A percentile compares a stretch with the other conserved stretches of the same genome.
These are phyloP conservation scores for Elachura formosa DNA, from an alignment of 2,113 vertebrate species.

Conservation along the genomic window DNA sequence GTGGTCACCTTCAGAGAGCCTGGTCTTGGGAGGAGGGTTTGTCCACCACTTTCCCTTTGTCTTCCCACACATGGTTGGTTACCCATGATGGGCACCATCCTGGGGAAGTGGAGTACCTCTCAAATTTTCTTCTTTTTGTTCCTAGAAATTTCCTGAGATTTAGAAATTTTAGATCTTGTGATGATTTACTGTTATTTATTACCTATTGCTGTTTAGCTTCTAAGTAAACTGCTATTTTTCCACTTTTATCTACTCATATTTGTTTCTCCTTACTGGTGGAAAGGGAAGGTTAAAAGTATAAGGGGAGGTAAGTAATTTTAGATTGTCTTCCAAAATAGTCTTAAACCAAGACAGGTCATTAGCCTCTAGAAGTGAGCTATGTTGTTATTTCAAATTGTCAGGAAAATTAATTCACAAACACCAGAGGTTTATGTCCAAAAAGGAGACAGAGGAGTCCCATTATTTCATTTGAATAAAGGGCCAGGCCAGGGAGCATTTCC, in stretches of 20 bases:
- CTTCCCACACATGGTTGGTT: neutral
- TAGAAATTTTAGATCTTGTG: neutral
- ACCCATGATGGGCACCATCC: fast-evolving
- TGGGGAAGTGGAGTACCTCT: neutral
- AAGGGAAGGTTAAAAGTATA: neutral
- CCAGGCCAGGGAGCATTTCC: neutral
- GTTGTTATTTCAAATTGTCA: neutral
- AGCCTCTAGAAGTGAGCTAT: neutral
- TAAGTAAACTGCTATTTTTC: neutral
- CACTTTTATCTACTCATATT: neutral
- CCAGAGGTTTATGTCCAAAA: neutral
- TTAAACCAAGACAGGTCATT: neutral
- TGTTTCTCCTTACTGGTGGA: neutral
- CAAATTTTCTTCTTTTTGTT: neutral
- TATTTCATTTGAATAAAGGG: neutral
- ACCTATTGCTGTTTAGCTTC: neutral
- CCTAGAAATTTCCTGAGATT: neutral
- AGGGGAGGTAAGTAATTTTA: neutral
- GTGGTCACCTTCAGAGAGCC: neutral
- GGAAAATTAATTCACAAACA: neutral
- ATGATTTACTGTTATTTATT: neutral
- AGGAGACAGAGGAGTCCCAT: neutral
- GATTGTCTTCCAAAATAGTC: neutral
- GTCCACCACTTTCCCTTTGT: neutral
- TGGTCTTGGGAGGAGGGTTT: neutral